Base-by-base conservation (phyloP, 1,140 invertebrate genomes). In the Drosophila orosa region DNA sequence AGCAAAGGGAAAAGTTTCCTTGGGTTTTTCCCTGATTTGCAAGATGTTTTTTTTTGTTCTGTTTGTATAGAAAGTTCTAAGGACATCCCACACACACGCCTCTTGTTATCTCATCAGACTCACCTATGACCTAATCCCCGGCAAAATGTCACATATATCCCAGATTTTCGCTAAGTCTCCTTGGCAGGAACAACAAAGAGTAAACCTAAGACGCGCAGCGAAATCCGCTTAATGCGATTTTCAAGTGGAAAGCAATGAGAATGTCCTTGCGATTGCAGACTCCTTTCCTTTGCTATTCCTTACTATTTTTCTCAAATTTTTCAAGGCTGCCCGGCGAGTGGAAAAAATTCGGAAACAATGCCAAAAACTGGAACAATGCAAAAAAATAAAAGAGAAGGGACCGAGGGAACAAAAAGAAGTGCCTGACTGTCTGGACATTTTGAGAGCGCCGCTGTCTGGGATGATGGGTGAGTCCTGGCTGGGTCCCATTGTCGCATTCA, bases 181-280 rank as follows among this genome's bases (percentile, higher is more conserved):
- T 47, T 39, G 37, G n/a, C 29, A 35, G 27, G 56, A 35, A 6
- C 24, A 29, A 27, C 24, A 37, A 42, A 37, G 15, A 35, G 55
- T 50, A 63, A 54, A 15, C 39, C 61, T 69, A 78, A 78, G 60
- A 63, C 62, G 80, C 58, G 61, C 62, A 87, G 59, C 37, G 65
- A 65, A 80, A 84, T 74, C 62, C 73, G 81, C 69, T 63, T 87
- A 87, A 87, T 87, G 84, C 76, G 76, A 89, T 87, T 89, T 89
- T 89, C 76, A 83, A 87, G 83, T 87, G 76, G 67, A 83, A 89
- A 83, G 60, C 80, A 76, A 78, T 85, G 52, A 65, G 59, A 47
- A 33, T 59, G 57, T 81, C 73, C 72, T 69, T 59, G 58, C 52
- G 15, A 33, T 33, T 44, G 48, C 39, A 39, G 61, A 31, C 37